Base-by-base conservation (phyloP, 2,797 vertebrate genomes). In the Dipus sagitta region DNA sequence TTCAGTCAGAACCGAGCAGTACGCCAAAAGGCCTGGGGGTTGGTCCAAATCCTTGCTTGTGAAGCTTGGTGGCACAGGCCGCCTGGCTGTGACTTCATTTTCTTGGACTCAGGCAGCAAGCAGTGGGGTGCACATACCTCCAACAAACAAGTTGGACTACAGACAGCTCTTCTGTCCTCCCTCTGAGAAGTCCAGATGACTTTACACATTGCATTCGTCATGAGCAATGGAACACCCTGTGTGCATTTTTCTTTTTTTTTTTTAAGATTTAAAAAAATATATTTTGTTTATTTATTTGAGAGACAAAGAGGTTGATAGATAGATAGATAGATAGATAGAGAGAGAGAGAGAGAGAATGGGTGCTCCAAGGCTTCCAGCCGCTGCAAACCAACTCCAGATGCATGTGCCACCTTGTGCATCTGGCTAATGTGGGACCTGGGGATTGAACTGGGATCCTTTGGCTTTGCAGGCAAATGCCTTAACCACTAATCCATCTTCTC, bases 41-140 rank as follows among this genome's bases (percentile, higher is more conserved):
- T 72, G 10, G 15, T 77, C 95, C 74, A 78, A 34, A 68, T 52
- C 32, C 38, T 78, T 72, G 64, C 54, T n/a, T 86, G 26, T 26
- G 88, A 85, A 82, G 80, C 80, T 78, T 32, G 6, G 34, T 76
- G 64, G 72, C 86, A 79, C 92, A 90, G 83, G 82, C 68, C 86
- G 84, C 77, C 86, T 72, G 86, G 72, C 86, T 76, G 4, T n/a
- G 79, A 83, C 86, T 30, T 78, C 87, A 11, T 72, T 80, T 54
- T 77, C 54, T 78, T 72, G 71, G 60, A 74, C 67, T 67, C 72
- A 83, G 42, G 24, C 54, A 91, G 86, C 11, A 1, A 88, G 86
- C 68, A 30, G 12, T 15, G 23, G 68, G 68, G 68, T 72, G 30
- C 68, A 11, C 5, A 10, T 2, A 54, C 64, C 86, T 80, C 68